Base-by-base conservation (phyloP, 2,888 invertebrate genomes). In the Strigamia crassipes region DNA sequence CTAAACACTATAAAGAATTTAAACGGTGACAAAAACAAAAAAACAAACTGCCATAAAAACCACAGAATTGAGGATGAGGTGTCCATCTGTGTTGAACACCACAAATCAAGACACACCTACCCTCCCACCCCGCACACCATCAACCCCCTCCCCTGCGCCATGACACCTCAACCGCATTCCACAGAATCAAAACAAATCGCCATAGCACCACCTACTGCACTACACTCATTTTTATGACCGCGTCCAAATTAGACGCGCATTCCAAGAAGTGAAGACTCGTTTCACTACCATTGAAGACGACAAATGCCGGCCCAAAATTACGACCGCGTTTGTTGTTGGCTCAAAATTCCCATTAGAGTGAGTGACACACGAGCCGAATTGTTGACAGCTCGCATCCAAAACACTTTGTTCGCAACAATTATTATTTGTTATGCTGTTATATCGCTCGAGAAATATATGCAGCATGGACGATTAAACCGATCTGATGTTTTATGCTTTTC, bases 21-120 rank as follows among this genome's bases (percentile, higher is more conserved):
- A 13, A 13, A 46, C 4, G 10, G 10, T 8, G 18, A n/a, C 6
- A n/a, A 51, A n/a, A n/a, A n/a, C 15, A 8, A 51, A n/a, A 51
- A 51, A 51, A 18, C 4, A 18, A 9, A 51, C 18, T 3, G 18
- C 15, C 15, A 51, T 6, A 51, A 18, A 51, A 51, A 15, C 42
- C 42, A 15, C 42, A 42, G 12, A 42, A 42, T 34, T 12, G 42
- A 42, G 42, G 15, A 42, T 51, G 51, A 51, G 51, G 18, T 46
- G 42, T 46, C 42, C 42, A 46, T 46, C 13, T 46, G 42, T 2
- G 34, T 34, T 34, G 34, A 51, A 6, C 13, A 51, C 51, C 51
- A 51, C 51, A 51, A 51, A 51, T 51, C 51, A 51, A 51, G 51
- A n/a, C n/a, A 51, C 51, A 51, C 51, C 51, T n/a, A 51, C 51